Base-by-base conservation (phyloP, 1,140 invertebrate genomes). In the Cyphomyrmex costatus region DNA sequence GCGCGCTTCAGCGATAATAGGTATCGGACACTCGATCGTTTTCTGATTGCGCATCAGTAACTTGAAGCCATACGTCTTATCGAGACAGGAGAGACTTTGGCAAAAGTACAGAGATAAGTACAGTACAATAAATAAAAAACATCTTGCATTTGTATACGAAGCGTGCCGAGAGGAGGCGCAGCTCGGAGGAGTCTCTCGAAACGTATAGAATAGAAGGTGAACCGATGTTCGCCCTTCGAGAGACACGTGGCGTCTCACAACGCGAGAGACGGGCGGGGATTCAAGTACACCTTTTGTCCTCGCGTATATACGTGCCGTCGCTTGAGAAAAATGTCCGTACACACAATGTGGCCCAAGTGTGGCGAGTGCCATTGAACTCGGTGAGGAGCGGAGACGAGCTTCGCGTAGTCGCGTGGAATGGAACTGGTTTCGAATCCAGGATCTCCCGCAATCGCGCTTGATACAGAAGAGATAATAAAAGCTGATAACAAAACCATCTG, bases 341-440 rank as follows among this genome's bases (percentile, higher is more conserved):
- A 49, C 46, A 49, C 88, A 82, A 90, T 83, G 86, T 86, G 89
- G 66, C 88, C 89, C 79, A 90, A 90, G 82, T 77, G 79, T 77
- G 79, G 61, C 82, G 88, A 83, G 86, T 90, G 89, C 79, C 89
- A 89, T 90, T 90, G 89, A 90, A 90, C 89, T 51, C 85, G 68
- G 65, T 8, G 71, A 74, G 65, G 21, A 68, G n/a, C 6, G n/a
- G 30, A 27, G 16, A 21, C 61, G 33, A 73, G 53, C 70, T 68
- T 19, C 36, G 76, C 60, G 21, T 21, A 68, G 65, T 90, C 70
- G 79, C 12, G 71, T 58, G 51, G 65, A 68, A 24, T 63, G 76
- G 79, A 91, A 91, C 90, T 85, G 90, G 90, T 91, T 91, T 90
- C 85, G 77, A 86, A 90, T 90, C 78, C 89, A 82, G 71, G 78